Conservation (phyloP, 2,113 vertebrate genomes). For the Sitta europaea region DNA sequence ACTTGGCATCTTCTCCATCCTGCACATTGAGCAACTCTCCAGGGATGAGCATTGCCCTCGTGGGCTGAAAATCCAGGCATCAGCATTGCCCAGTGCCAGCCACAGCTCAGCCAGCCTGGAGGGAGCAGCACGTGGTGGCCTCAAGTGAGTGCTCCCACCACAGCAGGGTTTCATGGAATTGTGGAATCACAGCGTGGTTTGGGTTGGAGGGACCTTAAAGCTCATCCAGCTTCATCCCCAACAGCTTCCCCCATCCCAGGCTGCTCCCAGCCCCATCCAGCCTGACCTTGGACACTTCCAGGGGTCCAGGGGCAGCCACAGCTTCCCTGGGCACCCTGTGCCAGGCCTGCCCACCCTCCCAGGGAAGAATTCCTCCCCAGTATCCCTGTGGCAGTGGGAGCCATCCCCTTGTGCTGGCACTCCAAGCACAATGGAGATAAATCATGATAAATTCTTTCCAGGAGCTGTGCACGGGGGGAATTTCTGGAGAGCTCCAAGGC, state of each 20-base stretch:
- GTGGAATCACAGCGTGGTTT: not conserved
- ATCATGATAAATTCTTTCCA: not conserved
- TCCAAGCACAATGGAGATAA: not conserved
- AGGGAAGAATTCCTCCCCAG: not conserved
- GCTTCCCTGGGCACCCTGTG: not conserved
- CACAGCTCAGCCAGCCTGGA: not conserved
- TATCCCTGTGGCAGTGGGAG: not conserved
- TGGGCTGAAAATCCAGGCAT: conserved; percentile 21
- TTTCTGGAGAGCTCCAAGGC: not conserved
- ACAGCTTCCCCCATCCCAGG: fast-evolving
- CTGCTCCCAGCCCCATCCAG: fast-evolving
- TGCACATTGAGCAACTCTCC: conserved; percentile 61
- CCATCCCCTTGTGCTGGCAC: not conserved
- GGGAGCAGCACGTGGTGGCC: not conserved
- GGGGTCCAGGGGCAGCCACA: not conserved
- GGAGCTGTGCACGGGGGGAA: not conserved
- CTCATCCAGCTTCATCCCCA: not conserved
- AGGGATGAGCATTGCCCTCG: not conserved
- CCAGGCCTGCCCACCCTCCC: not conserved
- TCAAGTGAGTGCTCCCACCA: not conserved
- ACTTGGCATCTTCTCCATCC: conserved; percentile 36
- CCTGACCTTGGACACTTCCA: not conserved
- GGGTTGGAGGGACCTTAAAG: not conserved
- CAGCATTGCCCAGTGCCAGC: not conserved
- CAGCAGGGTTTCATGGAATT: not conserved